These are phyloP conservation scores for Pollenia griseotomentosa DNA, from an alignment of 2,888 invertebrate genomes.

Conservation along the genomic window DNA sequence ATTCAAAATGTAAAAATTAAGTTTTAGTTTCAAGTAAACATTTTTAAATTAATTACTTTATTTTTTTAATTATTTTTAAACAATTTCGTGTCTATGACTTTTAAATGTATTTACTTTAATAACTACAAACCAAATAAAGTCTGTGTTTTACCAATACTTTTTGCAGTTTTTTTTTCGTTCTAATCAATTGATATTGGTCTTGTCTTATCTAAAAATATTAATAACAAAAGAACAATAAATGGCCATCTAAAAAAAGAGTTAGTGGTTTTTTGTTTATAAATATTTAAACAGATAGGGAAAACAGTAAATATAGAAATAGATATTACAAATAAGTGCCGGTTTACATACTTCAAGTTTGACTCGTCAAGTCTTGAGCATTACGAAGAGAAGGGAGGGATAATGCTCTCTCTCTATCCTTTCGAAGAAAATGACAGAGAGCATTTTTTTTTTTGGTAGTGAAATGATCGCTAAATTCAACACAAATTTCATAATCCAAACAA, in stretches of 20 bases:
- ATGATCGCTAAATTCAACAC: too few relatives aligned
- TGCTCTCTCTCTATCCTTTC: too few relatives aligned
- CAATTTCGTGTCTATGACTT: not conserved
- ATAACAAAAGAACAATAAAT: slow-evolving; percentile 15
- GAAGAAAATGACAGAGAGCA: too few relatives aligned
- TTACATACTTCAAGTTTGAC: too few relatives aligned
- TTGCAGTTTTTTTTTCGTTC: not conserved
- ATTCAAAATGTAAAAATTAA: not conserved
- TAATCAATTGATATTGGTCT: slow-evolving; percentile 24
- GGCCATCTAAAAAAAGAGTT: not conserved
- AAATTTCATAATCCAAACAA: too few relatives aligned
- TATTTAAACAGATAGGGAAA: not conserved
- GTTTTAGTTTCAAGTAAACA: not conserved
- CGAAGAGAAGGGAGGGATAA: too few relatives aligned
- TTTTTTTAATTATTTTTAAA: not conserved
- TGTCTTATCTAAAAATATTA: slow-evolving; percentile 32
- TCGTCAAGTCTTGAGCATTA: too few relatives aligned
- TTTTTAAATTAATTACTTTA: not conserved
- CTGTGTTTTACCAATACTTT: not conserved
- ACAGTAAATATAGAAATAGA: not conserved
- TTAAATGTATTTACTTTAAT: slow-evolving; percentile 37
- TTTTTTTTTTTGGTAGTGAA: too few relatives aligned
- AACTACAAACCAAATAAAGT: not conserved
- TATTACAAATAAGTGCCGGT: too few relatives aligned
- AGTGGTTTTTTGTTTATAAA: not conserved